Evolutionary conservation across 2,113 vertebrate genomes (phyloP).

Genomic region (Cryptomyrus ogoouensis): DNA sequence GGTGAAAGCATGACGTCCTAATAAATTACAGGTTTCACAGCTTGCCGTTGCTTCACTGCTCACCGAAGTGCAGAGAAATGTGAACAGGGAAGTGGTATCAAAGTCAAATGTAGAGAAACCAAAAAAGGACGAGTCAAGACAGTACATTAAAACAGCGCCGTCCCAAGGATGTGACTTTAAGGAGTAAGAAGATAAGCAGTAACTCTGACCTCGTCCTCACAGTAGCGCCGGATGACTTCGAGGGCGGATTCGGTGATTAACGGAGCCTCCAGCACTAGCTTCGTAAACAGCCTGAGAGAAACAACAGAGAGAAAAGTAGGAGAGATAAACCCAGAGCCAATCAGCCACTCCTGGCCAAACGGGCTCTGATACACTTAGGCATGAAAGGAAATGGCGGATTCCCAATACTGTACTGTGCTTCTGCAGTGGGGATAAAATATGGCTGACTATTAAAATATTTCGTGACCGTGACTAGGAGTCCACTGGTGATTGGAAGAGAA

Average conservation of each 20-base stretch:
- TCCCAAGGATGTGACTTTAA: neutral
- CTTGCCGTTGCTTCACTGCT: neutral
- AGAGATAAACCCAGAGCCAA: neutral
- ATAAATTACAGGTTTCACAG: neutral
- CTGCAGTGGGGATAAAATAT: neutral
- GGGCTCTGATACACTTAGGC: neutral
- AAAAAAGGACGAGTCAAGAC: neutral
- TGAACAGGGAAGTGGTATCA: neutral
- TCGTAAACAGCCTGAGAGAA: constrained; percentile 76
- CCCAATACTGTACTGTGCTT: neutral
- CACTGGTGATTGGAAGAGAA: neutral
- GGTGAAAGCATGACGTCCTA: neutral
- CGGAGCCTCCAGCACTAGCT: constrained; percentile 84
- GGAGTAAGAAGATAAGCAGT: neutral
- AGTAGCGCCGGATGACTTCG: constrained; percentile 90
- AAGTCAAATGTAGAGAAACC: neutral
- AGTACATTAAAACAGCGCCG: neutral
- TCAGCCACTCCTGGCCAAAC: neutral
- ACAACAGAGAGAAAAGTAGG: neutral
- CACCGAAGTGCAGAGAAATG: neutral
- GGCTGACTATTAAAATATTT: neutral
- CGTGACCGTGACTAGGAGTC: neutral
- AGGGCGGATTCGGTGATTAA: constrained; percentile 81
- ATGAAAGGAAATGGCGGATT: neutral
- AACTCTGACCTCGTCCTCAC: constrained; percentile 79